Conservation (phyloP, 2,797 vertebrate species). For the Todus mexicanus region DNA sequence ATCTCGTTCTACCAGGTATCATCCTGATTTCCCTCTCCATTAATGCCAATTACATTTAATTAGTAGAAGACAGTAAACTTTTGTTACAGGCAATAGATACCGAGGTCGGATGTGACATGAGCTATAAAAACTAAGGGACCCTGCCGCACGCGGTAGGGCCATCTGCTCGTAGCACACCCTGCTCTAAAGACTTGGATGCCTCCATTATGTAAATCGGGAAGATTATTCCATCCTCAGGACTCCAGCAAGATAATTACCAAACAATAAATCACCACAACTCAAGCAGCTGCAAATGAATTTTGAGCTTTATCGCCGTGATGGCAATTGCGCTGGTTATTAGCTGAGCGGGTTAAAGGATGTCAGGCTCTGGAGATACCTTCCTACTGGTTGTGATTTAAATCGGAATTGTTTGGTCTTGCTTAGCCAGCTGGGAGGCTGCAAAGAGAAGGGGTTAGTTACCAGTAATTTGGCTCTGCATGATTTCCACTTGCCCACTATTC, state of each 20-base stretch:
- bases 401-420: neutral
- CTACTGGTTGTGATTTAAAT: neutral
- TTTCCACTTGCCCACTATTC: neutral
- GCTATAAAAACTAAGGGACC: neutral
- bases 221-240: slow-evolving; percentile 38
- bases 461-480: fast-evolving
- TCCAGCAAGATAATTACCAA: slow-evolving; percentile 58
- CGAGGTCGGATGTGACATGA: neutral
- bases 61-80: neutral
- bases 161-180: neutral
- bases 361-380: neutral
- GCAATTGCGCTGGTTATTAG: neutral
- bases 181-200: slow-evolving; percentile 29
- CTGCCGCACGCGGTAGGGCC: neutral
- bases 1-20: neutral
- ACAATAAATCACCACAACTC: slow-evolving; percentile 51
- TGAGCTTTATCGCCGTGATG: slow-evolving; percentile 1
- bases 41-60: neutral
- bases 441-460: neutral
- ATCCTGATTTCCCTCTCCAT: neutral
- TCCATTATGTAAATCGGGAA: slow-evolving; percentile 64
- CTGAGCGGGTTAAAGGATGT: neutral
- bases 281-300: slow-evolving; percentile 47
- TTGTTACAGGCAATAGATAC: neutral
- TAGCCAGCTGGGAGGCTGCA: neutral